Evolutionary conservation across 35 echinoderm and acorn worm species (phyloP).

Genomic region (Ptychodera flava): DNA sequence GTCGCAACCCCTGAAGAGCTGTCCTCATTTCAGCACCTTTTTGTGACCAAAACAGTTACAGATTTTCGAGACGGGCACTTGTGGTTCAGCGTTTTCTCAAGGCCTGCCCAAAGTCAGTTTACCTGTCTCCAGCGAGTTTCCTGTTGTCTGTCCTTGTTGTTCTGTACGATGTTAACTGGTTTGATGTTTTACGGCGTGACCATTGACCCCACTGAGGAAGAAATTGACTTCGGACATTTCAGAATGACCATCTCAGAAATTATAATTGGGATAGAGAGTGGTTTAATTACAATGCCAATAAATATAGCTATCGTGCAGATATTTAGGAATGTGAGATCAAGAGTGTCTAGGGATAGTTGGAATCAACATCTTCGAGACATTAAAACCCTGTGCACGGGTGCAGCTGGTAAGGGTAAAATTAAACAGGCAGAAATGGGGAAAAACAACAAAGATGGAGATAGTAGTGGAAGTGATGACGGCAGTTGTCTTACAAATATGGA

Average conservation of each 20-base stretch:
- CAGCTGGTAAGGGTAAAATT: too few species aligned
- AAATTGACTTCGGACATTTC: background rate
- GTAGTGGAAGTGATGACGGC: too few species aligned
- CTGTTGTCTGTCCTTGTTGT: background rate
- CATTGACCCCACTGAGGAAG: background rate
- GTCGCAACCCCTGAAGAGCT: background rate
- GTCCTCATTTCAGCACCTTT: background rate
- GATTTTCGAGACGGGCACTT: background rate
- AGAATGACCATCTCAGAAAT: background rate
- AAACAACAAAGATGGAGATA: too few species aligned
- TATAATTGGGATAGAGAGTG: background rate
- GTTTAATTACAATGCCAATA: background rate
- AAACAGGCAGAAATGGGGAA: too few species aligned
- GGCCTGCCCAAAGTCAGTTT: background rate
- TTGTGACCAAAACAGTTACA: background rate
- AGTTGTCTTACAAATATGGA: too few species aligned
- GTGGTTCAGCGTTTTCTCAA: background rate
- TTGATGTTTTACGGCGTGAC: background rate
- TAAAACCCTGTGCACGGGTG: too few species aligned
- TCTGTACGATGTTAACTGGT: background rate
- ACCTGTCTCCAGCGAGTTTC: background rate
- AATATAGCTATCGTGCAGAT: background rate
- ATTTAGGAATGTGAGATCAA: background rate
- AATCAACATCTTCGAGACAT: too few species aligned
- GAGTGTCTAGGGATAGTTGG: too few species aligned